Conservation (phyloP, 1,140 invertebrate genomes). For the Chymomyza costata region DNA sequence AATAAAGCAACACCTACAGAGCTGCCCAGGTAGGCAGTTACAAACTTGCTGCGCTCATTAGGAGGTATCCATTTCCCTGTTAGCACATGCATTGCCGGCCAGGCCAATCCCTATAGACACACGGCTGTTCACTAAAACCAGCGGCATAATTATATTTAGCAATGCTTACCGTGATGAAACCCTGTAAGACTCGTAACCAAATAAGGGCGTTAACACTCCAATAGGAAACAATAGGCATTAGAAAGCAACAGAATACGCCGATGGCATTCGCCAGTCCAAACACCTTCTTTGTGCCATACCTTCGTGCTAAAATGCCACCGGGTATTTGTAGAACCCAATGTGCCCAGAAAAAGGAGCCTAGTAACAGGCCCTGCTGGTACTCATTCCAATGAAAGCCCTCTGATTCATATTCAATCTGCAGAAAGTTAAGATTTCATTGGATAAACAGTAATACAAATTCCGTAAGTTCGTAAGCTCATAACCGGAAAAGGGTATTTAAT, state of each 20-base stretch:
- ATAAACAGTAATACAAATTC: too few species aligned
- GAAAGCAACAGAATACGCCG: slow-evolving; percentile 82
- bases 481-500: too few species aligned
- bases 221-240: slow-evolving; percentile 81
- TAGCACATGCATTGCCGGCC: slow-evolving; percentile 86
- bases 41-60: slow-evolving; percentile 85
- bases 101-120: slow-evolving; percentile 83
- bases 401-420: slow-evolving; percentile 57
- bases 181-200: slow-evolving; percentile 82
- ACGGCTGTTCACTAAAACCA: background rate
- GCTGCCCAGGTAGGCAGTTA: slow-evolving; percentile 83
- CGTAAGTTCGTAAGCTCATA: too few species aligned
- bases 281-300: slow-evolving; percentile 83
- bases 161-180: slow-evolving; percentile 82
- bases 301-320: slow-evolving; percentile 82
- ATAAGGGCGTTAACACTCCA: slow-evolving; percentile 80
- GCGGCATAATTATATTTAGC: background rate
- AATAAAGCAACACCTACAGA: slow-evolving; percentile 82
- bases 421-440: slow-evolving; percentile 4
- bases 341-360: slow-evolving; percentile 86
- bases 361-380: slow-evolving; percentile 80
- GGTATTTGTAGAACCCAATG: slow-evolving; percentile 85
- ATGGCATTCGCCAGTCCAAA: slow-evolving; percentile 83
- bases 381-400: slow-evolving; percentile 82
- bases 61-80: slow-evolving; percentile 90